Conservation (phyloP, 2,888 invertebrate genomes). For the Callosobruchus maculatus region DNA sequence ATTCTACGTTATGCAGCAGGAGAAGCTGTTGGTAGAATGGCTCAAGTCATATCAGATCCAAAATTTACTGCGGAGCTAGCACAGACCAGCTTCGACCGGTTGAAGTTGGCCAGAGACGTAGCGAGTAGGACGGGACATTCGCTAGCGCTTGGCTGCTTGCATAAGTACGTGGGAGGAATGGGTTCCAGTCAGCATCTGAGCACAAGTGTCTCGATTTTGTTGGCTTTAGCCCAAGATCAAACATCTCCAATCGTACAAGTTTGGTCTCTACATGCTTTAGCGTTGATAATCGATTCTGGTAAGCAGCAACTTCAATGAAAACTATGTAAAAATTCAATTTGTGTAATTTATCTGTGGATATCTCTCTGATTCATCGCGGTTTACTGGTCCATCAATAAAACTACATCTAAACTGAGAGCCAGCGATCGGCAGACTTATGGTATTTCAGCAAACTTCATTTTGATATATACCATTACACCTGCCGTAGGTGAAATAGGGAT, state of each 20-base stretch:
- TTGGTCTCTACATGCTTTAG: constrained; percentile 94
- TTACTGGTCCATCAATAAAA: no score
- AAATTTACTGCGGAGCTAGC: constrained; percentile 86
- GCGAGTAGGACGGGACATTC: constrained; percentile 84
- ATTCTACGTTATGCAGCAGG: constrained; percentile 91
- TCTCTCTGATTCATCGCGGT: no score
- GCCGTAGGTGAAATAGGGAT: no score
- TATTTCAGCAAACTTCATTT: no score
- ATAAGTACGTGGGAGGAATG: constrained; percentile 93
- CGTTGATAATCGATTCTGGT: constrained; percentile 87
- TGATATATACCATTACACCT: no score
- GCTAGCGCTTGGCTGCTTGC: constrained; percentile 91
- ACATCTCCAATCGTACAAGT: constrained; percentile 95
- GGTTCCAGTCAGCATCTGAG: constrained; percentile 92
- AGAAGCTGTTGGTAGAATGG: constrained; percentile 90
- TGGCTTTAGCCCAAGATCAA: constrained; percentile 91
- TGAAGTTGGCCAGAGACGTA: constrained; percentile 83
- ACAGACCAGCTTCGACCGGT: constrained; percentile 82
- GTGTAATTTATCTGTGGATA: no score
- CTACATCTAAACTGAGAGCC: no score
- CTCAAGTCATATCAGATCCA: constrained; percentile 83
- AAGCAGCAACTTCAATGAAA: background rate
- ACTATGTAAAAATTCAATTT: no score
- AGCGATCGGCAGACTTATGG: no score
- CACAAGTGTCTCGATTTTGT: constrained; percentile 89